phyloP scores from a whole-genome alignment of 2,888 invertebrate species.

The Mylabris sibirica region DNA sequence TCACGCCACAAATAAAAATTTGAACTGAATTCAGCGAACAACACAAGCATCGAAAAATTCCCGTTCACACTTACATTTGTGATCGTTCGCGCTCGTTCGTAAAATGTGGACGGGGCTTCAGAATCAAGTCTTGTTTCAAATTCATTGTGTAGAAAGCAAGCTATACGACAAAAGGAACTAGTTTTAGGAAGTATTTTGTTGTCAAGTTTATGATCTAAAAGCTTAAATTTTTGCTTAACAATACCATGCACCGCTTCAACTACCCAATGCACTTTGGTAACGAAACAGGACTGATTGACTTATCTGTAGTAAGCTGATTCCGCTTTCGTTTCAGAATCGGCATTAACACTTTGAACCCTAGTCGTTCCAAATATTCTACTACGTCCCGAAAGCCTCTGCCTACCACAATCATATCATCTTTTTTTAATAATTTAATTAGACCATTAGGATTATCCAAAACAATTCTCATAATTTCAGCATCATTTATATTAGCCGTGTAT shows the following conservation, averaged over 20 bases:
- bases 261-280: constrained; percentile 36
- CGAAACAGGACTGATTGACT: too few species aligned
- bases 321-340: constrained; percentile 41
- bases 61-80: too few species aligned
- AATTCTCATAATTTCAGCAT: constrained; percentile 24
- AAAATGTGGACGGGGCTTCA: too few species aligned
- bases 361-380: neutral
- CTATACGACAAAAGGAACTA: neutral
- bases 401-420: constrained; percentile 39
- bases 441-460: constrained; percentile 26
- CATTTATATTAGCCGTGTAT: constrained; percentile 36
- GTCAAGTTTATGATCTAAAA: neutral
- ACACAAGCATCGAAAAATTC: too few species aligned
- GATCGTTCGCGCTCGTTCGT: too few species aligned
- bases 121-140: constrained; percentile 37
- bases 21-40: too few species aligned
- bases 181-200: neutral
- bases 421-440: constrained; percentile 31
- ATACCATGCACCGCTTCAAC: constrained; percentile 42
- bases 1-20: too few species aligned
- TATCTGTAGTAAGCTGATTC: constrained; percentile 30
- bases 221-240: constrained; percentile 37
- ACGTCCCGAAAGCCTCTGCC: constrained; percentile 36
- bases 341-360: constrained; percentile 37
- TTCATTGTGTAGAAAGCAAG: constrained; percentile 33